Evolutionary conservation across 2,797 vertebrate genomes (phyloP), one percentile per base, ranked within the genome.

Genomic region (Nannoperca obscura): DNA sequence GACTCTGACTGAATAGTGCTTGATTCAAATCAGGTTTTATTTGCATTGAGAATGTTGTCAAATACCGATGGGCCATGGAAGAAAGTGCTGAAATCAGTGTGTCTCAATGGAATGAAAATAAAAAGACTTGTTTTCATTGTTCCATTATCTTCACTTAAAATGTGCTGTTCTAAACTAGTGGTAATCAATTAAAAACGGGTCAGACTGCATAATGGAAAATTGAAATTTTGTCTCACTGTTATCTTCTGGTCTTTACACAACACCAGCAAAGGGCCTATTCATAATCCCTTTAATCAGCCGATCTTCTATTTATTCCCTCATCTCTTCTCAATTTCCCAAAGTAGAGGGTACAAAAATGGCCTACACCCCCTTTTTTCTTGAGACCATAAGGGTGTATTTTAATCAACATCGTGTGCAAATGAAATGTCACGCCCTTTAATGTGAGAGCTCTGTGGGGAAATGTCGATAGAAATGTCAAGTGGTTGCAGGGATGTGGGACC

Each of bases 391-490:
- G 93, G 92, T 92, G 82, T 95, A 92, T 95, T 95, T 95, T 95
- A 96, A 96, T 95, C 95, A 95, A 93, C 92, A 94, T 94, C 90
- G 47, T 94, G 94, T 94, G 95, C 94, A 95, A 95, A 95, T 95
- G 94, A 96, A 96, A 96, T 96, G 95, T 95, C 95, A 93, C 89
- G 93, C 84, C 94, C 95, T 96, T 96, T 95, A 95, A 95, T 95
- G 93, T 92, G 91, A 93, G 93, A 94, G 94, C 93, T 94, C 93
- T 93, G 90, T 94, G 94, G 94, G 36, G 94, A 95, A 95, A 96
- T 96, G 94, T 95, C 93, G 93, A 95, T 94, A 95, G 93, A 96
- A 96, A 96, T 96, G 95, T 96, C 95, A 96, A 95, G 94, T 94
- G 94, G 93, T 95, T 95, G 91, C 92, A 91, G 94, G 93, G 93